These are phyloP conservation scores for Pheosia tremula DNA, from an alignment of 2,888 invertebrate genomes.

Conservation along the genomic window DNA sequence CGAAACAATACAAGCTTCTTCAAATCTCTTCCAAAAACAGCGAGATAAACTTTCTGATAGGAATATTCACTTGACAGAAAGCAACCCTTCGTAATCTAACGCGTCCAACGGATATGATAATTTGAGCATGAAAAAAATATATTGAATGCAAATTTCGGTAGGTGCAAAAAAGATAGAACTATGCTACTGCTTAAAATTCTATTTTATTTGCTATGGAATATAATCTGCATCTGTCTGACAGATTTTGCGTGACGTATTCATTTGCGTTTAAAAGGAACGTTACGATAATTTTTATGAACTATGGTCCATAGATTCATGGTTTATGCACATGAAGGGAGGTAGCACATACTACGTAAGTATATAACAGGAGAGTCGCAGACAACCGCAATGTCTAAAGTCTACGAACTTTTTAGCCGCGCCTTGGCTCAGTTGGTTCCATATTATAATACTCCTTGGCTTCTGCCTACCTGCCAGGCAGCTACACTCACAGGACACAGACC, in stretches of 20 bases:
- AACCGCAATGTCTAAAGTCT: too few species aligned
- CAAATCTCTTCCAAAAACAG: conserved; percentile 58
- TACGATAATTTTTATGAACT: background rate
- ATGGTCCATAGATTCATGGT: too few species aligned
- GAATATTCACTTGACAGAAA: conserved; percentile 39
- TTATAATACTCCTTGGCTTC: too few species aligned
- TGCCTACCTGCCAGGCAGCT: too few species aligned
- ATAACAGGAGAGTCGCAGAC: too few species aligned
- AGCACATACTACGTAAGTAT: too few species aligned
- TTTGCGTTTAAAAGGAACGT: conserved; percentile 28
- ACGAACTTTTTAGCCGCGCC: too few species aligned
- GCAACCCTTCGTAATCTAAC: conserved; percentile 25
- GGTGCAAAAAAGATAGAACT: conserved; percentile 13
- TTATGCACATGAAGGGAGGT: too few species aligned
- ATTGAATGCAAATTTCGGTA: conserved; percentile 7
- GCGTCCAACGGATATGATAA: conserved; percentile 13
- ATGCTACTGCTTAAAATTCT: conserved; percentile 16
- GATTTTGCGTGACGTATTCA: conserved; percentile 48
- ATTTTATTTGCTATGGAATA: conserved; percentile 2
- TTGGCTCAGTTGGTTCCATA: too few species aligned
- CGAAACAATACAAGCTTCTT: conserved; percentile 38
- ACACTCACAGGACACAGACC: too few species aligned
- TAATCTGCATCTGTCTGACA: conserved; percentile 34
- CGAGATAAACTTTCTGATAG: conserved; percentile 54
- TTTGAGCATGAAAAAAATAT: conserved; percentile 24